Conservation (phyloP, 2,888 invertebrate species). For the Halocaridina rubra region DNA sequence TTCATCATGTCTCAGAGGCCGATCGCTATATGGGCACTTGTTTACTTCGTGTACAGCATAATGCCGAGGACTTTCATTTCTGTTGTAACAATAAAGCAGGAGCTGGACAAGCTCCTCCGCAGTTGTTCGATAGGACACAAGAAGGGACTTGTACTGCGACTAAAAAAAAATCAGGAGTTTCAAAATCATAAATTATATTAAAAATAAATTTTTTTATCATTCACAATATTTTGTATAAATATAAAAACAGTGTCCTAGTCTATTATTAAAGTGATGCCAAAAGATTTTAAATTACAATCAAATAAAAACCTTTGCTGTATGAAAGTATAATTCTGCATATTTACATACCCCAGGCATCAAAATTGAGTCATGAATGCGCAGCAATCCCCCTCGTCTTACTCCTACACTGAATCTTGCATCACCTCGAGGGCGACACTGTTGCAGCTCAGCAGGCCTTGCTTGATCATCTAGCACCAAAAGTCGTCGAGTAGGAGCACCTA, state of each 20-base stretch:
- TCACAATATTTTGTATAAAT: too few relatives aligned
- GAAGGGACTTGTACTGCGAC: conserved; percentile 91
- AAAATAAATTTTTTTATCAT: too few relatives aligned
- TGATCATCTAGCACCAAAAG: conserved; percentile 87
- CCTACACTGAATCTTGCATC: conserved; percentile 76
- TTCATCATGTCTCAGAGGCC: conserved; percentile 41
- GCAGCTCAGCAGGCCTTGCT: conserved; percentile 88
- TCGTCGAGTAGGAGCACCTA: conserved; percentile 74
- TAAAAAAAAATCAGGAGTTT: too few relatives aligned
- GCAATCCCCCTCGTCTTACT: conserved; percentile 78
- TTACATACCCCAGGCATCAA: conserved; percentile 77
- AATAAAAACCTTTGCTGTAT: too few relatives aligned
- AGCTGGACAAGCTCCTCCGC: conserved; percentile 88
- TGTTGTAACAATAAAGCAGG: conserved; percentile 81
- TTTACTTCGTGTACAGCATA: conserved; percentile 62
- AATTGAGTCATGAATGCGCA: conserved; percentile 91
- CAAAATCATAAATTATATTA: too few relatives aligned
- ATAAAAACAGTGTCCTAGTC: too few relatives aligned
- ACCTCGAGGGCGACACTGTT: conserved; percentile 92
- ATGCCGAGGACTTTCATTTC: conserved; percentile 40
- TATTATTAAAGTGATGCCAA: too few relatives aligned
- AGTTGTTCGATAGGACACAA: conserved; percentile 89
- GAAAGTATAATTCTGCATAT: too few relatives aligned
- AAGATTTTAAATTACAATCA: too few relatives aligned
- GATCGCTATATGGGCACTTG: conserved; percentile 51